Conservation (phyloP, 2,888 invertebrate species). For the Drosophila borealis region DNA sequence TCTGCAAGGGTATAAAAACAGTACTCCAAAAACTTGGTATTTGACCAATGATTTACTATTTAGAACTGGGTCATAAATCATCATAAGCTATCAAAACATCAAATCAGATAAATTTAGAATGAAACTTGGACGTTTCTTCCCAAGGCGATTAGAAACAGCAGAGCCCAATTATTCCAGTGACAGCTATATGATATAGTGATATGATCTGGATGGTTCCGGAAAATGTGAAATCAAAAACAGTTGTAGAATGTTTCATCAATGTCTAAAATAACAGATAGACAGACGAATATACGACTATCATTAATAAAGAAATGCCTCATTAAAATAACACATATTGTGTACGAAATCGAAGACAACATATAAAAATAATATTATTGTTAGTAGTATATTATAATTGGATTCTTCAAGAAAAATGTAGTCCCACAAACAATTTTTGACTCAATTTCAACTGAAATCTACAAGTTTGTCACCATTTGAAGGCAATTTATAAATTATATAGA, state of each 20-base stretch:
- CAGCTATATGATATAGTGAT: constrained; percentile 27
- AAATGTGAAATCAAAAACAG: neutral
- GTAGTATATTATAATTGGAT: neutral
- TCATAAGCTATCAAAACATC: neutral
- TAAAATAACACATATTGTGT: neutral
- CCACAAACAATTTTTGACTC: neutral
- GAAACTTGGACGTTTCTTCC: neutral
- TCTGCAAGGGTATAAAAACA: no score
- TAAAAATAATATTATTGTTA: neutral
- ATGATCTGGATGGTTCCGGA: constrained; percentile 6
- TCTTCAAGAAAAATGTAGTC: neutral
- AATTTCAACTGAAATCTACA: constrained; percentile 33
- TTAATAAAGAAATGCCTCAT: neutral
- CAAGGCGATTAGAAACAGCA: constrained; percentile 3
- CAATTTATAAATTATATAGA: constrained; percentile 53
- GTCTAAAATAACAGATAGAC: neutral
- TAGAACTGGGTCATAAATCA: neutral
- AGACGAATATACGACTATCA: neutral
- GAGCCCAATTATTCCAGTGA: constrained; percentile 4
- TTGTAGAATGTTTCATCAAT: constrained; percentile 1
- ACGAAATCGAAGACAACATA: neutral
- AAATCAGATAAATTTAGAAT: constrained; percentile 1
- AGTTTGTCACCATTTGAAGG: constrained; percentile 42
- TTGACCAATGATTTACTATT: no score
- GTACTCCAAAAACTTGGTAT: no score